Percentiles rank a stretch among this genome's conserved stretches.
These are phyloP conservation scores for Antechinus stuartii DNA, from an alignment of 2,113 vertebrate genomes.

Conservation along the genomic window DNA sequence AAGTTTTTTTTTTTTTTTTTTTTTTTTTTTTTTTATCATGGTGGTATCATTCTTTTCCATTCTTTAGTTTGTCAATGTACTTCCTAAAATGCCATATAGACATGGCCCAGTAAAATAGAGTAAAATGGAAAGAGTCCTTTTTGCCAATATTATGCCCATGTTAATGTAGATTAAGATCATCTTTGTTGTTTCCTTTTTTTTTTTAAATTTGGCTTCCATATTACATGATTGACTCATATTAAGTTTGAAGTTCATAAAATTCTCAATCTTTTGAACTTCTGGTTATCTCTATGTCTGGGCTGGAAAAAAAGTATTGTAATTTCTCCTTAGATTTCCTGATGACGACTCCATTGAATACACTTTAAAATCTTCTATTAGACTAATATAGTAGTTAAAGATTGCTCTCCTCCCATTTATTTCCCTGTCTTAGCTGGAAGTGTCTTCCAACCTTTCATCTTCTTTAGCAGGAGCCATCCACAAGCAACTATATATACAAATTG, in stretches of 20 bases:
- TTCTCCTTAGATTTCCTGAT: neutral
- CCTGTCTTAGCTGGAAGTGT: neutral
- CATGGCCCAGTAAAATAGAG: neutral
- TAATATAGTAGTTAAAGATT: neutral
- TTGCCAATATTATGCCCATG: neutral
- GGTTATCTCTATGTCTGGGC: neutral
- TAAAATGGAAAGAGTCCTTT: neutral
- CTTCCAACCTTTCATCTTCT: neutral
- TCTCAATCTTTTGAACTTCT: neutral
- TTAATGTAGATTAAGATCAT: neutral
- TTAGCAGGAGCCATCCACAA: neutral
- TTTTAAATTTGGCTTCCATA: neutral
- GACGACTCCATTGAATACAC: neutral
- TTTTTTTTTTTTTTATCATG: neutral
- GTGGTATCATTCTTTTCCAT: neutral
- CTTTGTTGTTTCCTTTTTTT: neutral
- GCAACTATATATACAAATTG: neutral
- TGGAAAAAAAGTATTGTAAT: neutral
- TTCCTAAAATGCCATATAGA: neutral
- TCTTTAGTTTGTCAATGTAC: neutral
- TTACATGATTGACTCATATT: neutral
- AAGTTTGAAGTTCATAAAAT: neutral
- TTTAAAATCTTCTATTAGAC: neutral
- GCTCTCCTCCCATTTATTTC: neutral
- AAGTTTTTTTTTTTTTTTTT: neutral